Base-by-base conservation (phyloP, 1,140 invertebrate genomes). In the Dryas iulia region DNA sequence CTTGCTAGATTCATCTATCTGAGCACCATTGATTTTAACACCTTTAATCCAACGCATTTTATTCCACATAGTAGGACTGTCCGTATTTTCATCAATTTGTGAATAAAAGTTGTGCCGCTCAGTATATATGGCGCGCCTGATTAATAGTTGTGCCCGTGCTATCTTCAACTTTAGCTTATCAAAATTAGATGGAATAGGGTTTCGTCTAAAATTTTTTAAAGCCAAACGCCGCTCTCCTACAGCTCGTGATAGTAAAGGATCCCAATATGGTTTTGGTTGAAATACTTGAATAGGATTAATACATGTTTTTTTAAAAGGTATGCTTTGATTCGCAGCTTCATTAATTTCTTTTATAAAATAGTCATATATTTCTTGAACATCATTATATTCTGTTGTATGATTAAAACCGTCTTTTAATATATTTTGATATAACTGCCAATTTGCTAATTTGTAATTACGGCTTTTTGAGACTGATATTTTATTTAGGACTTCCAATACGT, bases 121-220 rank as follows among this genome's bases (percentile, higher is more conserved):
- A 31, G 4, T 11, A 6, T 4, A 31, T 31, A 6, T 31, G 11
- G 30, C 30, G 4, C 11, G 4, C 5, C 5, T 6, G 11, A 31
- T 31, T 31, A 6, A 5, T 6, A 5, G 30, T 31, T 31, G 4
- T 4, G 30, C 11, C 11, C 11, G 5, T 11, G 11, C 11, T 60
- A 66, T 58, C 57, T 25, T 25, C 1, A 72, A 76, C 21, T 62
- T 12, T 63, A 76, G 25, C 12, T 39, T 62, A 52, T 24, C 21
- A 53, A 81, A 69, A 64, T 82, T 82, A 14, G 69, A 4, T 10
- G 82, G 75, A 1, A 72, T 80, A 0, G 81, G 81, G 30, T 81
- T 83, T 18, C 64, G 25, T 12, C 79, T 53, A 26, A 83, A 77
- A 1, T 57, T 56, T 8, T 24, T 47, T 1, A 83, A 26, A 8